Percentiles rank a stretch among this genome's conserved stretches.
phyloP scores from a whole-genome alignment of 2,888 invertebrate species.

The Phorcus lineatus region DNA sequence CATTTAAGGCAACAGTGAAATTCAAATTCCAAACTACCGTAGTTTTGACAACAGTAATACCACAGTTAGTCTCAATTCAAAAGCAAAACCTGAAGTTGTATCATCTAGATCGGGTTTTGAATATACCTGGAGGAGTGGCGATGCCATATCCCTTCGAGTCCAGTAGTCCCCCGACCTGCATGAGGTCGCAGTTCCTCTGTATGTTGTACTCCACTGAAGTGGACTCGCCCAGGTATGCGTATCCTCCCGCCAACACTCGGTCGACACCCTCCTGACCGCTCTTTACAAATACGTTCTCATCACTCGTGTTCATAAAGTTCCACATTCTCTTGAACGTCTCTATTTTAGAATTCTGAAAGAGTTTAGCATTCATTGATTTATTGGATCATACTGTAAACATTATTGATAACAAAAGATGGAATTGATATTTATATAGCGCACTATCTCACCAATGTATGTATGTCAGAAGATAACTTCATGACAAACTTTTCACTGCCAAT shows the following conservation, averaged over 20 bases:
- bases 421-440: no score
- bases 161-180: slow-evolving; percentile 94
- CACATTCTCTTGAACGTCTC: slow-evolving; percentile 88
- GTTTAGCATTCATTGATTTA: background rate
- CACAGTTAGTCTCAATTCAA: no score
- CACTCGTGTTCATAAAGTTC: slow-evolving; percentile 84
- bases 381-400: background rate
- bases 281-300: slow-evolving; percentile 89
- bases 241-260: slow-evolving; percentile 88
- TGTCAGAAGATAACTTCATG: no score
- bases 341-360: slow-evolving; percentile 84
- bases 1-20: no score
- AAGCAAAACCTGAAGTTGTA: no score
- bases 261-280: slow-evolving; percentile 94
- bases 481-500: no score
- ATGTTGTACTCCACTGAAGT: slow-evolving; percentile 97
- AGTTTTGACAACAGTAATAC: no score
- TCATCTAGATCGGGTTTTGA: no score
- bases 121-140: slow-evolving; percentile 91
- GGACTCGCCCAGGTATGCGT: slow-evolving; percentile 98
- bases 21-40: no score
- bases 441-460: no score
- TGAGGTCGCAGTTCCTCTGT: slow-evolving; percentile 92
- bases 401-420: background rate
- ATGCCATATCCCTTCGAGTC: slow-evolving; percentile 96